These are phyloP conservation scores for Caranx melampygus DNA, from an alignment of 2,113 vertebrate genomes.

Conservation along the genomic window DNA sequence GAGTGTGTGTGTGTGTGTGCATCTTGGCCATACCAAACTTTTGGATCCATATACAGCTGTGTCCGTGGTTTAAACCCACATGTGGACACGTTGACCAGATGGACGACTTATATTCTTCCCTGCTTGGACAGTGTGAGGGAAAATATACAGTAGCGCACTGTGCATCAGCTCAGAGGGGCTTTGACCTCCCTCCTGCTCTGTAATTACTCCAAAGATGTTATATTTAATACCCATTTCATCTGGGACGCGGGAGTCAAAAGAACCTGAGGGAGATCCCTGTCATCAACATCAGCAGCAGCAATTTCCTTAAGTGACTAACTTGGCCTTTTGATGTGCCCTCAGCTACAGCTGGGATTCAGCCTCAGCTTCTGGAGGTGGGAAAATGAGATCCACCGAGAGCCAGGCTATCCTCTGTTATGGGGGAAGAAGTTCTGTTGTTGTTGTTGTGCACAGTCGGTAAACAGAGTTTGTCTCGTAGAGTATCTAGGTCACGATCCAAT, in stretches of 20 bases:
- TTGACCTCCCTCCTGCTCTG: slow-evolving; percentile 13
- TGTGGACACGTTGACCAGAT: background rate
- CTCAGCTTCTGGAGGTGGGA: slow-evolving; percentile 20
- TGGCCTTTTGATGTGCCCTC: slow-evolving; percentile 57
- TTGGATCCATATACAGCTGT: background rate
- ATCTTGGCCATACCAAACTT: background rate
- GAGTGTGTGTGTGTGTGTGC: too few species aligned
- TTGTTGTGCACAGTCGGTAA: slow-evolving; percentile 39
- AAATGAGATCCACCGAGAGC: slow-evolving; percentile 14
- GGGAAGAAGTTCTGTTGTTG: slow-evolving; percentile 19
- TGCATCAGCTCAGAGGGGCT: background rate
- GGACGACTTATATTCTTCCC: background rate
- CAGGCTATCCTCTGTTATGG: background rate
- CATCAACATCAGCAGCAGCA: slow-evolving; percentile 49
- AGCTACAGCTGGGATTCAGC: slow-evolving; percentile 42
- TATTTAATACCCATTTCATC: slow-evolving; percentile 11
- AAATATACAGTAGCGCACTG: background rate
- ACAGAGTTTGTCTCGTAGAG: slow-evolving; percentile 34
- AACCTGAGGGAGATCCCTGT: slow-evolving; percentile 42
- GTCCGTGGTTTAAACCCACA: background rate
- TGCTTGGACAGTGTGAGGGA: too few species aligned
- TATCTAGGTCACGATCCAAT: slow-evolving; percentile 52
- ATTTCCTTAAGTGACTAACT: slow-evolving; percentile 50
- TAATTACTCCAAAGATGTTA: slow-evolving; percentile 25
- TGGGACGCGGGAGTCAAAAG: background rate